Conservation (phyloP, 2,113 vertebrate species). For the Meriones unguiculatus region DNA sequence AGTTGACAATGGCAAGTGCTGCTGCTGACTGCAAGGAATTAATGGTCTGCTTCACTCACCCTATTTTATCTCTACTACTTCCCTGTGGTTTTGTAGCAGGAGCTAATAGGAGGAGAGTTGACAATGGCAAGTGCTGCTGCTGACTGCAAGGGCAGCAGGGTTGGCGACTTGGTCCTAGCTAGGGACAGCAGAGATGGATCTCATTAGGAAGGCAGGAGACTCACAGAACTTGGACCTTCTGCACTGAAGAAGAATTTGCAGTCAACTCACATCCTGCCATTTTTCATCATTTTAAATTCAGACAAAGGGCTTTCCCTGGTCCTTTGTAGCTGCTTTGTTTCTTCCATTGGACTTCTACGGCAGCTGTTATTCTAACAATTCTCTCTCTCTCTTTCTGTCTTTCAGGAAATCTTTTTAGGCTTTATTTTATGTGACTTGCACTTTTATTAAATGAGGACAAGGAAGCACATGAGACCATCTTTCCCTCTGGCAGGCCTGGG, state of each 20-base stretch:
- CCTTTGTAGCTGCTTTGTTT: slow-evolving; percentile 56
- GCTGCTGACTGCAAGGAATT: neutral
- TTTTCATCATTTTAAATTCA: slow-evolving; percentile 76
- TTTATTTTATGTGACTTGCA: slow-evolving; percentile 55
- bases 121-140: neutral
- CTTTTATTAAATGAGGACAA: slow-evolving; percentile 7
- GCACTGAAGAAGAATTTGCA: neutral
- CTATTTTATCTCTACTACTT: neutral
- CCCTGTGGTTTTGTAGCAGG: neutral
- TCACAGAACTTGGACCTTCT: neutral
- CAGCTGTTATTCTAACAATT: slow-evolving; percentile 1
- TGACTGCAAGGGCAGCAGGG: neutral
- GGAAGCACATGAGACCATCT: neutral
- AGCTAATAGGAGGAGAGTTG: neutral
- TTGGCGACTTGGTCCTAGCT: neutral
- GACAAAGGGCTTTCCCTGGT: slow-evolving; percentile 59
- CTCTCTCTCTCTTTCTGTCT: slow-evolving; percentile 1
- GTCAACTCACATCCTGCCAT: neutral
- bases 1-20: neutral
- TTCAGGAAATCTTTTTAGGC: slow-evolving; percentile 12
- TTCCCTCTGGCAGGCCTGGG: neutral
- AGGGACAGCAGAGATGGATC: neutral
- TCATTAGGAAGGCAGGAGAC: neutral
- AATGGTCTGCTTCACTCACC: neutral
- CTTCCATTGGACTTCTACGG: slow-evolving; percentile 30